Base-by-base conservation (phyloP, 2,797 vertebrate genomes). In the Phoeniculus purpureus region DNA sequence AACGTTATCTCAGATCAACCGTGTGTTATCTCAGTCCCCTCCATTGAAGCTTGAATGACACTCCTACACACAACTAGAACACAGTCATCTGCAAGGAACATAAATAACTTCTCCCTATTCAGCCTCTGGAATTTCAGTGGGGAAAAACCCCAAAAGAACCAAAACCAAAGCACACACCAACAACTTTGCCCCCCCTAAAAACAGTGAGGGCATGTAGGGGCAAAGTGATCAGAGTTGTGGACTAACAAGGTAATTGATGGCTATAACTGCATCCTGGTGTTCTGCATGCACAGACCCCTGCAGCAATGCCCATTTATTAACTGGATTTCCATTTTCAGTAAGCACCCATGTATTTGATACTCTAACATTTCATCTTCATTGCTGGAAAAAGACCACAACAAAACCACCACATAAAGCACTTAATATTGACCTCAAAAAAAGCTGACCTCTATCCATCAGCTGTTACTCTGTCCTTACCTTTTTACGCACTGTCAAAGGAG, bases 11-110 rank as follows among this genome's bases (percentile, higher is more conserved):
- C 43, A 67, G 62, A 40, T 16, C 47, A 87, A 20, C 16, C 27
- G 50, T 0, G 0, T 59, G 14, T 45, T 32, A 50, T 12, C 16
- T 52, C 66, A 27, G 0, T 18, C 22, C 26, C 18, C 22, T 72
- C 32, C 31, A 15, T 47, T 51, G n/a, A 51, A 71, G 6, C 8
- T 58, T 16, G 22, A 52, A 45, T 27, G 4, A 21, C 50, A 67
- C 7, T 4, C 5, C 43, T 34, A 55, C 25, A 23, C 5, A 34
- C 0, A 58, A 31, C 4, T 29, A 27, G 31, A 45, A 43, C 4
- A 15, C 1, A 37, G 34, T 43, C 52, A 31, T 5, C 17, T 6
- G 26, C 25, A 74, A 66, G 37, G 21, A 82, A 50, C 6, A 61
- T 25, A 66, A 74, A 26, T 5, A 23, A 7, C 27, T 92, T 72